Evolutionary conservation across 2,797 vertebrate species (phyloP), one percentile per base, ranked within the genome.

Genomic region (Aulostomus chinensis): DNA sequence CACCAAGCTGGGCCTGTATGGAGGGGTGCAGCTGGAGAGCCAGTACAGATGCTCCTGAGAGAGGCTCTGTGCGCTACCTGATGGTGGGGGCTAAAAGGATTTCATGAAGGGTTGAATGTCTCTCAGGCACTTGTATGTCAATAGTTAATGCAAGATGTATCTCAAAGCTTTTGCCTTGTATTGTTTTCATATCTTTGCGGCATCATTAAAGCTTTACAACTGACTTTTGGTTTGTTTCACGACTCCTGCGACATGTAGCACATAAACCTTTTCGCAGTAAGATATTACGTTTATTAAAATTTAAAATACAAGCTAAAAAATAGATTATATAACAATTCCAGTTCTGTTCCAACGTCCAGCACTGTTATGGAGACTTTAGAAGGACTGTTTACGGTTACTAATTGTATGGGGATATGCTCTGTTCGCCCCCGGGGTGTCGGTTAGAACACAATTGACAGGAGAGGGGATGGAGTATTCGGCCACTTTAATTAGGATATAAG

Each of bases 11-110:
- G 86, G 83, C 22, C 61, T 94, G 3, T 86, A 84, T 0, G 93
- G 93, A 1, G 94, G 93, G 0, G 89, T 91, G 22, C 68, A 89
- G 7, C 81, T 97, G 61, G 89, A 91, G 24, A 48, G 45, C 7
- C 89, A 93, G 64, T 76, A 86, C 65, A 92, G 90, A 79, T 96
- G 81, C 80, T 52, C 86, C 25, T 88, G 63, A 79, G 50, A 13
- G 13, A 11, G 4, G 18, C 37, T n/a, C 10, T 37, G 3, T 11
- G 9, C 9, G 17, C 7, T 8, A 57, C 10, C n/a, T 54, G 26
- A 48, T 63, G 29, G n/a, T 35, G 22, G 25, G 10, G 8, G 32
- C 39, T 37, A 39, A 11, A 45, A 25, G 53, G 12, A 11, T 24
- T 11, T 13, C n/a, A 3, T 4, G 5, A 2, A 60, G 34, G 18